Base-by-base conservation (phyloP, 2,113 vertebrate genomes). In the Peucedramus taeniatus region DNA sequence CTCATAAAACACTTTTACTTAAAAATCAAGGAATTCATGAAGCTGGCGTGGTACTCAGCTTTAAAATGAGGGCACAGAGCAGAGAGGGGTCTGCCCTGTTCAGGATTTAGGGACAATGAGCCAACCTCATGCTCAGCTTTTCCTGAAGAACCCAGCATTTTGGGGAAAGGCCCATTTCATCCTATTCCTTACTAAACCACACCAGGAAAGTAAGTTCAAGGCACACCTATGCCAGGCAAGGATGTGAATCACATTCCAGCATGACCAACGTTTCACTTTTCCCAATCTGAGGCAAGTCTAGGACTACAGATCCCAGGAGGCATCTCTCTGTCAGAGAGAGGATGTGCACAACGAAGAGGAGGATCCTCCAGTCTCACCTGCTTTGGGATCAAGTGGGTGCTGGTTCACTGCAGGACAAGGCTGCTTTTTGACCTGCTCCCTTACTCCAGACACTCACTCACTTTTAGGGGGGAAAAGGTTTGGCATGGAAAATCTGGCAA, bases 1-100 rank as follows among this genome's bases (percentile, higher is more conserved):
- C 39, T 50, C 7, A 31, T 8, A 60, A 44, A n/a, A 20, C 16
- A 7, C 8, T 28, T 70, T 28, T 15, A 27, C 61, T 75, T 42
- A 65, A 65, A 77, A 63, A 23, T 18, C 40, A 40, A 0, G 0
- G 23, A 27, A 40, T 35, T 6, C 1, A 9, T 19, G 63, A 70
- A 18, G 6, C 4, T 23, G 5, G 5, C 0, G 0, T 3, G 3
- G 6, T 15, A 69, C 21, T 47, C 42, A 2, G 65, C 15, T 74
- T 82, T 37, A 63, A 68, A 59, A 39, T 4, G 30, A 79, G 13
- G 21, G 23, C 23, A 45, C 6, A 12, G 28, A 5, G 19, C 40
- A 65, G 15, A 53, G 27, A 50, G 21, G 9, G 22, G 2, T 30
- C 26, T 66, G 64, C 4, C 35, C 66, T 7, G 8, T 5, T 12